phyloP scores from a whole-genome alignment of 2,113 vertebrate species.

The Odocoileus hemionus region DNA sequence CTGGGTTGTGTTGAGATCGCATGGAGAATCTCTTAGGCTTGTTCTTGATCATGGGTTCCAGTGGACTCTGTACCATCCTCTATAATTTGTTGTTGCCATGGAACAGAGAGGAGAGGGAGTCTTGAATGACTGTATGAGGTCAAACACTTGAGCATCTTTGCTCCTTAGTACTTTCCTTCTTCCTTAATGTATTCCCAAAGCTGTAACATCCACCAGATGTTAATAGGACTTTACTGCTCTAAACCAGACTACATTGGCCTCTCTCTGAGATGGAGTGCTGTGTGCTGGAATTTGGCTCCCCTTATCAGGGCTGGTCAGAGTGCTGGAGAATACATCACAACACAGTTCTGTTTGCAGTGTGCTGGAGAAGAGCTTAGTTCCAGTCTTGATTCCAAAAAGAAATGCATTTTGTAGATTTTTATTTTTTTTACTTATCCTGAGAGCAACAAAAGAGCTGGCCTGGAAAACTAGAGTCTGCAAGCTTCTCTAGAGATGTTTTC shows the following conservation, averaged over 20 bases:
- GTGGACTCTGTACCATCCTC: neutral
- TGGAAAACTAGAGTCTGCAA: slow-evolving; percentile 60
- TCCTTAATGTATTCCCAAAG: neutral
- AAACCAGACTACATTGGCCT: neutral
- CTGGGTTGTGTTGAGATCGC: neutral
- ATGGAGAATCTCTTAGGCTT: neutral
- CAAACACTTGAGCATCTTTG: neutral
- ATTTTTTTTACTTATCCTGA: neutral
- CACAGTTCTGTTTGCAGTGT: neutral
- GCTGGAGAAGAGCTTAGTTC: neutral
- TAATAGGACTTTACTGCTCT: neutral
- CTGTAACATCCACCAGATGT: neutral
- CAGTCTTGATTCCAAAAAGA: slow-evolving; percentile 25
- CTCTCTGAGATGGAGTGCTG: neutral
- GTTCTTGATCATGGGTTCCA: neutral
- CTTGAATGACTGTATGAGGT: neutral
- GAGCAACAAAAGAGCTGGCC: slow-evolving; percentile 40
- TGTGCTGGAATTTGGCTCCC: neutral
- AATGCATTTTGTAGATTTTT: neutral
- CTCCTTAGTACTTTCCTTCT: neutral
- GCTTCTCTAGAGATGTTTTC: slow-evolving; percentile 71
- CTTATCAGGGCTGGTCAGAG: neutral
- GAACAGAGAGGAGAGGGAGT: neutral
- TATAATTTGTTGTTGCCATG: neutral
- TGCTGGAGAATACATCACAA: neutral